Conservation (phyloP, 1,140 invertebrate species). For the Acromyrmex heyeri region DNA sequence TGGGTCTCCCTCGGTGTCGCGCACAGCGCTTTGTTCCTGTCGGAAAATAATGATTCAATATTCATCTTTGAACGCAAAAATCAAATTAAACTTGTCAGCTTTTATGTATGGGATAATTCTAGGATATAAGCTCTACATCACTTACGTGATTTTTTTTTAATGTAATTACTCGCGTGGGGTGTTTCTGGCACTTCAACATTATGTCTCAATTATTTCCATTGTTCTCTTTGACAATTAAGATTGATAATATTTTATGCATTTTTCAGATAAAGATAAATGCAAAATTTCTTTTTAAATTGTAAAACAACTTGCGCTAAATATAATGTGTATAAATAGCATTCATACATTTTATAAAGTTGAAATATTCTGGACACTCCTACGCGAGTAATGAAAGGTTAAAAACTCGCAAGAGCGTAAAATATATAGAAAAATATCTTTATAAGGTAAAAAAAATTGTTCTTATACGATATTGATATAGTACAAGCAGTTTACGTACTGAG, state of each 20-base stretch:
- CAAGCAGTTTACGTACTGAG: background rate
- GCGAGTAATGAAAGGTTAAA: background rate
- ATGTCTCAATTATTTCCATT: no score
- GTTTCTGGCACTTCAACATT: no score
- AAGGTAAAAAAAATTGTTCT: background rate
- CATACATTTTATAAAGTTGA: no score
- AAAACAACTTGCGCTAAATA: no score
- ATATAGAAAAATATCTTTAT: background rate
- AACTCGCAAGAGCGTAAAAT: background rate
- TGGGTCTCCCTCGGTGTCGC: constrained; percentile 24
- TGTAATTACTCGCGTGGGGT: no score
- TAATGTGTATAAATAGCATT: no score
- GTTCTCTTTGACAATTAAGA: no score
- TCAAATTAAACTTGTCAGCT: background rate
- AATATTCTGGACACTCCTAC: no score
- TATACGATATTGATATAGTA: background rate
- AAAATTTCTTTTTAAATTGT: no score
- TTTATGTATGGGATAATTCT: background rate
- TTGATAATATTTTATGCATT: no score
- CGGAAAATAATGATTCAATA: background rate
- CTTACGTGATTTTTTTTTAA: no score
- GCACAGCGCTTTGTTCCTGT: constrained; percentile 39
- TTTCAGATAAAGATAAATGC: no score
- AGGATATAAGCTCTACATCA: background rate
- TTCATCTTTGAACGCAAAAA: background rate